phyloP scores from a whole-genome alignment of 2,113 vertebrate species.

The Ornithorhynchus anatinus region DNA sequence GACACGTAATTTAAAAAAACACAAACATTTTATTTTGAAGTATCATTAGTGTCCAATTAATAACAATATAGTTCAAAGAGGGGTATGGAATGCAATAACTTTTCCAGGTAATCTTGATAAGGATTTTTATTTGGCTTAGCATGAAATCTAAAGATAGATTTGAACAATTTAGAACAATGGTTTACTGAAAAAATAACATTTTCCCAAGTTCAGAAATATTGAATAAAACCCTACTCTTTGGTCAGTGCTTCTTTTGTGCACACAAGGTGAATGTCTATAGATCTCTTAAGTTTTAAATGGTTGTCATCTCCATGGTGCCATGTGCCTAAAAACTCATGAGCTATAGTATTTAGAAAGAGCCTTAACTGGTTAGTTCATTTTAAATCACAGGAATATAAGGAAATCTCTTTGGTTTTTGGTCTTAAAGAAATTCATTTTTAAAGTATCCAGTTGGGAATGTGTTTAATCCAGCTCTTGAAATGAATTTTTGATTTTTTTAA shows the following conservation, averaged over 20 bases:
- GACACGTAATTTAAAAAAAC: background rate
- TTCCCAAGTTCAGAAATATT: slow-evolving; percentile 3
- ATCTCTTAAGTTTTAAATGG: slow-evolving; percentile 4
- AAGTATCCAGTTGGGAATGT: background rate
- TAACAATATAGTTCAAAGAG: background rate
- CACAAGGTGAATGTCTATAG: slow-evolving; percentile 23
- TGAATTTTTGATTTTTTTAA: background rate
- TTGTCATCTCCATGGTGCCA: slow-evolving; percentile 4
- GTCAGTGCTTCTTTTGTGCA: slow-evolving; percentile 24
- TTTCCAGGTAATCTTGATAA: background rate
- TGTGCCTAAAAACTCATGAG: background rate
- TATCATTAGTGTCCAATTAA: background rate
- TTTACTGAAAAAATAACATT: background rate
- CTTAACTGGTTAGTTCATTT: background rate
- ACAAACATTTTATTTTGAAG: slow-evolving; percentile 5
- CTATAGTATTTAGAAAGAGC: background rate
- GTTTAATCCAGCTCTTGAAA: background rate
- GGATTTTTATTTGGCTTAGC: background rate
- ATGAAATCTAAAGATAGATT: background rate
- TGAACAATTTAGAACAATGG: slow-evolving; percentile 11
- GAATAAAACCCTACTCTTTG: slow-evolving; percentile 34
- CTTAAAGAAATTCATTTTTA: background rate
- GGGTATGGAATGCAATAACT: background rate
- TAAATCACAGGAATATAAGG: background rate
- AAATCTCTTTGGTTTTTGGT: background rate